Percentiles rank a stretch among this genome's conserved stretches.
Conservation (phyloP, 2,797 vertebrate species). For the Lagocephalus sceleratus region DNA sequence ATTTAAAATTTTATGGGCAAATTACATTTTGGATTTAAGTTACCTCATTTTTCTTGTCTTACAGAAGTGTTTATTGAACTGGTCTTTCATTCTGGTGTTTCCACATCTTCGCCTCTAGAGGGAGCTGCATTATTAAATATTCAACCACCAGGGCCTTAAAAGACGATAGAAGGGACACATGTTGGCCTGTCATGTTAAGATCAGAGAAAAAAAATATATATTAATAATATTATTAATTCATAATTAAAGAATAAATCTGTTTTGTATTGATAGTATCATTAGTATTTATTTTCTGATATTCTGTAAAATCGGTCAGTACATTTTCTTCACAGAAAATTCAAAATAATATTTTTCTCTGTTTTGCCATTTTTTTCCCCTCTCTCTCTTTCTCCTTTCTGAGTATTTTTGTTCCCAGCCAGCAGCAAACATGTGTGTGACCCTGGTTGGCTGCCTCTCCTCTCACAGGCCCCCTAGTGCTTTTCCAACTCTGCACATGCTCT, state of each 20-base stretch:
- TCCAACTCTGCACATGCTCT: slow-evolving; percentile 11
- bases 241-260: too few relatives aligned
- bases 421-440: slow-evolving; percentile 14
- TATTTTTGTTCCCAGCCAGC: slow-evolving; percentile 3
- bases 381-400: neutral
- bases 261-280: too few relatives aligned
- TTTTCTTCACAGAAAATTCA: neutral
- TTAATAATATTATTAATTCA: too few relatives aligned
- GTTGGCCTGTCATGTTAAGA: neutral
- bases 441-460: slow-evolving; percentile 3
- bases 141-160: neutral
- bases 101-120: slow-evolving; percentile 48
- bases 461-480: neutral
- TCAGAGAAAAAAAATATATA: too few relatives aligned
- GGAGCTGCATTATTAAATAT: slow-evolving; percentile 40
- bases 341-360: neutral
- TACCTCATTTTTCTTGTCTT: too few relatives aligned
- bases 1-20: too few relatives aligned
- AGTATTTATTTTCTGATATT: too few relatives aligned
- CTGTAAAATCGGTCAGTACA: neutral
- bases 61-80: too few relatives aligned
- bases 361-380: neutral
- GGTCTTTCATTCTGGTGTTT: slow-evolving; percentile 9
- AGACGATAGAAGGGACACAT: neutral
- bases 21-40: too few relatives aligned